phyloP scores from a whole-genome alignment of 2,888 invertebrate species.

The Beris chalybata region DNA sequence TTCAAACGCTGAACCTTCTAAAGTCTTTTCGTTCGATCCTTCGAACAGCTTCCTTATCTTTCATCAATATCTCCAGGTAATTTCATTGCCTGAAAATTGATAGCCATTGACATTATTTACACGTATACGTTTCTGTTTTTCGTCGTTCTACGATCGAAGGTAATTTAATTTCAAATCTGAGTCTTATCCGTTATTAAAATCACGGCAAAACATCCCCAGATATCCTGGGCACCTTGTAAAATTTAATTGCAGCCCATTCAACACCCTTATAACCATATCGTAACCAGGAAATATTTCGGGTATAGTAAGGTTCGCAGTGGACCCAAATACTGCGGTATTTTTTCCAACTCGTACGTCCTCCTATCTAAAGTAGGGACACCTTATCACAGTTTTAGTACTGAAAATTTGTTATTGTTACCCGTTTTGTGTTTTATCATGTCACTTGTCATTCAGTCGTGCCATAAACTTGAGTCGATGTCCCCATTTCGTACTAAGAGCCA shows the following conservation, averaged over 20 bases:
- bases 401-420: slow-evolving; percentile 14
- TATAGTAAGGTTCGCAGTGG: background rate
- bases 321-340: background rate
- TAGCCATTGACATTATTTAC: no score
- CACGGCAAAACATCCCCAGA: background rate
- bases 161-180: slow-evolving; percentile 4
- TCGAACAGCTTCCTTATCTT: no score
- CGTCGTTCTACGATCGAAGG: background rate
- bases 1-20: no score
- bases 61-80: no score
- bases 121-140: no score
- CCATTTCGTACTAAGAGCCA: no score
- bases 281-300: background rate
- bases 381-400: slow-evolving; percentile 14
- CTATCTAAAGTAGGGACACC: background rate
- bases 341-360: no score
- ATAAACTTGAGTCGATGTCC: no score
- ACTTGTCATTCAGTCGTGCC: no score
- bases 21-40: no score
- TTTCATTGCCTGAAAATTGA: no score
- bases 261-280: slow-evolving; percentile 3
- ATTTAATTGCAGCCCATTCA: slow-evolving; percentile 15
- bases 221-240: slow-evolving; percentile 12
- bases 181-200: slow-evolving; percentile 7
- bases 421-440: no score